Base-by-base conservation (phyloP, 2,113 vertebrate species). In the Gallinago undulata region DNA sequence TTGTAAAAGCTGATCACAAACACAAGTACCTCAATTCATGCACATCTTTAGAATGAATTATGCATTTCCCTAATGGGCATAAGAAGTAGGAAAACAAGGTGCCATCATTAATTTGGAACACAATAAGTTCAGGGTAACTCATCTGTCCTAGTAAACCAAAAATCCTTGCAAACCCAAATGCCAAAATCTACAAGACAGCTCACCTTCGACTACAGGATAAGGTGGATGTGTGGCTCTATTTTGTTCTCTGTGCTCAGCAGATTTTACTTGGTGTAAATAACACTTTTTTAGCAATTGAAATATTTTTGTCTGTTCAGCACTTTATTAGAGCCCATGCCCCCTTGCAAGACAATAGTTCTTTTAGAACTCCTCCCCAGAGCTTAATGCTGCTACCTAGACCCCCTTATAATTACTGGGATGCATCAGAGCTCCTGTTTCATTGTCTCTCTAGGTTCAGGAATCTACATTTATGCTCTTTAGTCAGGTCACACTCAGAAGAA, bases 51-150 rank as follows among this genome's bases (percentile, higher is more conserved):
- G 57, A 84, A 94, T 94, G 69, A 96, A 94, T 94, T 96, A 94
- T 90, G 69, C 23, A 60, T 95, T 94, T 93, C 73, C 82, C 63
- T 96, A 95, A 95, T 76, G 93, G 60, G 51, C 28, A 66, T 72
- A 84, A 92, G 57, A 94, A 93, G 35, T 76, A 96, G 79, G 53
- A 94, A 97, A 95, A 90, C 83, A 95, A 96, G 68, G 68, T 95
- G 87, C 78, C 76, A 75, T 84, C 53, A 50, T 93, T 94, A 91
- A 95, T 97, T 92, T 90, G 60, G 66, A 97, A 62, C 37, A 94
- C 82, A 88, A 7, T 86, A 88, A 72, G 13, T 81, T 82, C 85
- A 93, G 56, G 19, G 79, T 96, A 93, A 95, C n/a, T 77, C 47
- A 81, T 93, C 82, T 85, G 47, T 78, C 43, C 39, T 57, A 53